Evolutionary conservation across 2,113 vertebrate genomes (phyloP).

Genomic region (Eulacestoma nigropectus): DNA sequence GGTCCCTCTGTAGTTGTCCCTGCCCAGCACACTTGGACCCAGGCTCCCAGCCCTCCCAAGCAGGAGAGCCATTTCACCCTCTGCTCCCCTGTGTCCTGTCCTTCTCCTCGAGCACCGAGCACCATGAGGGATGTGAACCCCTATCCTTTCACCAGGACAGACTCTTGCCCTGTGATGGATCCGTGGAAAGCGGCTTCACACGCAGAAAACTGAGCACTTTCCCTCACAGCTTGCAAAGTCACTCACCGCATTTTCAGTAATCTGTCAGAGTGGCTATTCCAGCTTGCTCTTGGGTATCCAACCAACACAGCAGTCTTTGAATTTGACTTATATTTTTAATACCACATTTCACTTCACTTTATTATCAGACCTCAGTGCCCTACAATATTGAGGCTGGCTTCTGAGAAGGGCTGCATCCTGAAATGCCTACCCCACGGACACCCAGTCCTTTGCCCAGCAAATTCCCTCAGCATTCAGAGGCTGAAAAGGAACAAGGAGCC

Average conservation of each 20-base stretch:
- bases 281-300: neutral
- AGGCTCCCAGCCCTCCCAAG: neutral
- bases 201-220: rapidly evolving
- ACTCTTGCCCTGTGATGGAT: rapidly evolving
- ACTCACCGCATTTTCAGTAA: neutral
- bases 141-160: rapidly evolving
- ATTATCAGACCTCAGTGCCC: neutral
- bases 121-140: rapidly evolving
- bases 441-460: neutral
- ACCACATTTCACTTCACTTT: neutral
- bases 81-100: rapidly evolving
- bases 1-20: too few relatives aligned
- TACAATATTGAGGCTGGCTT: neutral
- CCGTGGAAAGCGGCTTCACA: rapidly evolving
- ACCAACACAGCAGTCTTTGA: neutral
- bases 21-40: neutral
- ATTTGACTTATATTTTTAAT: slow-evolving; percentile 30
- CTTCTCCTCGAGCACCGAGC: rapidly evolving
- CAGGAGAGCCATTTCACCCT: neutral
- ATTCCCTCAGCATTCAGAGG: neutral
- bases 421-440: neutral
- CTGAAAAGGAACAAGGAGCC: neutral
- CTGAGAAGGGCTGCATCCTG: neutral
- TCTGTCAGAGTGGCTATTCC: neutral
- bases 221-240: rapidly evolving